phyloP scores from a whole-genome alignment of 2,113 vertebrate genomes.

The Colius striatus region DNA sequence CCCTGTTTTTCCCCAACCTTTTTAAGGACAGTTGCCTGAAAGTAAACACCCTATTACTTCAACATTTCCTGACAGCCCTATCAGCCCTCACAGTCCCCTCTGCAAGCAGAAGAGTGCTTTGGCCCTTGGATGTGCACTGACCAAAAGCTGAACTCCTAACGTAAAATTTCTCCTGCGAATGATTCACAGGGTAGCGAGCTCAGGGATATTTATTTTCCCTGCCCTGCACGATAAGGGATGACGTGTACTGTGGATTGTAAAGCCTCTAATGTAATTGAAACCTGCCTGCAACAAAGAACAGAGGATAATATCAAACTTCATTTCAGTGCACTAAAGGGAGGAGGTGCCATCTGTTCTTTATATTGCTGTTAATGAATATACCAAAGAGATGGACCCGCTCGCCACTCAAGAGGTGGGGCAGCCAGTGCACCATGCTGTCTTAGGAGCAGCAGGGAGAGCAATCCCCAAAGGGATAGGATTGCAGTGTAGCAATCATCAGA shows the following conservation, averaged over 20 bases:
- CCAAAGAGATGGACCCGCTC: neutral
- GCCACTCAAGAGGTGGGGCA: rapidly evolving
- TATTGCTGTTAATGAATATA: neutral
- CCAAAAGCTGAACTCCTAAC: neutral
- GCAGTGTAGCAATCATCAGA: too few relatives aligned
- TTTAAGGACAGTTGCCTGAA: neutral
- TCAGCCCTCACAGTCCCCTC: neutral
- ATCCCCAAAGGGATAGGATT: neutral
- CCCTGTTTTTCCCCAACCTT: neutral
- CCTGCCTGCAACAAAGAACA: neutral
- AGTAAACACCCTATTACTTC: neutral
- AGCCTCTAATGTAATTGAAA: constrained; percentile 36
- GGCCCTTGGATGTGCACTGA: neutral
- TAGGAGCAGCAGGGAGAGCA: neutral
- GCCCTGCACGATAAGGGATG: neutral
- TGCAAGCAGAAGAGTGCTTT: neutral
- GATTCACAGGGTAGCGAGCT: constrained; percentile 37
- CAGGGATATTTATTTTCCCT: constrained; percentile 9
- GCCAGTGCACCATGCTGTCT: rapidly evolving
- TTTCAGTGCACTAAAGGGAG: neutral
- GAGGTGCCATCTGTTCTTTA: constrained; percentile 33
- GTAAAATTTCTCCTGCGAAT: neutral
- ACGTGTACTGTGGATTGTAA: neutral
- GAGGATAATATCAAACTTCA: neutral
- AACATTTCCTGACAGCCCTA: neutral